Percentiles rank a stretch among this genome's conserved stretches.
These are phyloP conservation scores for Plagodis pulveraria DNA, from an alignment of 2,888 invertebrate genomes.

Conservation along the genomic window DNA sequence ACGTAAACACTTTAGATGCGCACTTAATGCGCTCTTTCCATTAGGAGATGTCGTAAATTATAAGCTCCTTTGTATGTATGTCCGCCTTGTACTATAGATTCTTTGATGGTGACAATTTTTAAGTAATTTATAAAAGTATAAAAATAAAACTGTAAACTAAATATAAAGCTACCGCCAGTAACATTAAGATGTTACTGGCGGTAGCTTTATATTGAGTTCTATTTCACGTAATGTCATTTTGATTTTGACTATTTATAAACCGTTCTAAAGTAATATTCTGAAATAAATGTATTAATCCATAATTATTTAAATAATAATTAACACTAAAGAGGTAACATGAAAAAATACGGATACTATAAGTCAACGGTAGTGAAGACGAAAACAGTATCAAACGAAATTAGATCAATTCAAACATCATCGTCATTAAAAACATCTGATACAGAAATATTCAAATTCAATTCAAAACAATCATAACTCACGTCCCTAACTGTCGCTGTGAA, in stretches of 20 bases:
- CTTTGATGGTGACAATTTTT: conserved; percentile 41
- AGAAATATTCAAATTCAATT: conserved; percentile 53
- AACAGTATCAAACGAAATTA: conserved; percentile 14
- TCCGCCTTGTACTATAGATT: conserved; percentile 57
- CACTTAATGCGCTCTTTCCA: conserved; percentile 80
- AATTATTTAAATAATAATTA: no score
- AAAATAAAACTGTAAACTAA: no score
- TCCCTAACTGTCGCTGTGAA: conserved; percentile 38
- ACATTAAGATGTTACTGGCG: no score
- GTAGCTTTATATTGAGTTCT: no score
- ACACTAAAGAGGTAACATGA: no score
- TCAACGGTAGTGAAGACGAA: conserved; percentile 6
- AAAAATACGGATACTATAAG: neutral
- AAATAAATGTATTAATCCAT: no score
- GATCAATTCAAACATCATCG: conserved; percentile 22
- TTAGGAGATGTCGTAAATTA: conserved; percentile 79
- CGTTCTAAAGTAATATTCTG: no score
- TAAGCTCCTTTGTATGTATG: conserved; percentile 66
- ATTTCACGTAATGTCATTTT: no score
- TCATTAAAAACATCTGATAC: conserved; percentile 48
- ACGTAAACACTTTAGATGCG: conserved; percentile 73
- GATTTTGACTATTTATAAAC: no score
- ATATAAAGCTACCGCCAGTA: no score
- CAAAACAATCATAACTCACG: conserved; percentile 57
- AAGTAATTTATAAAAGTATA: conserved; percentile 36